Evolutionary conservation across 2,797 vertebrate genomes (phyloP), one percentile per base, ranked within the genome.

Genomic region (Cheracebus regulus): DNA sequence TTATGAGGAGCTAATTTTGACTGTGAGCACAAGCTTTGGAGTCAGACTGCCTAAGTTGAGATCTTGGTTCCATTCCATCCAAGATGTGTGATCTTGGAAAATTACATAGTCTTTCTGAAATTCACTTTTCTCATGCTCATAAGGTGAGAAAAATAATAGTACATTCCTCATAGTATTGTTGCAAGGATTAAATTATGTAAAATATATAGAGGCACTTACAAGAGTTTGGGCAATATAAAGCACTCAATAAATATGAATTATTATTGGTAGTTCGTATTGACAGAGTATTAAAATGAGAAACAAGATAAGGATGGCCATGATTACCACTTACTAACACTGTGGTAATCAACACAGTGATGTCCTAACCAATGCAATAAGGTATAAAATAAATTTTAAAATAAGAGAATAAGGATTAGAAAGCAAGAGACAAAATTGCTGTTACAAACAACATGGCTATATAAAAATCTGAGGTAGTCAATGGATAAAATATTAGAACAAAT

Each of bases 341-440:
- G n/a, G n/a, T n/a, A n/a, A 41, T 84, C 50, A 88, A 81, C 48
- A 92, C 7, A 20, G 11, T 75, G 30, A 86, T 88, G 41, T 70
- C 39, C 28, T 85, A 93, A 91, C 67, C 50, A 93, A 72, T 91
- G n/a, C 14, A 91, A 39, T 72, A 76, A 22, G n/a, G 30, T 33
- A 8, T 36, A 83, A 80, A n/a, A 95, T 92, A 90, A 93, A 92
- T 76, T 1, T 0, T 7, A 64, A 85, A 92, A 94, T 72, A 30
- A 95, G 33, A 88, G 44, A 95, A 70, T 89, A 93, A 64, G 58
- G 44, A 95, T 88, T 88, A 72, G 80, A 95, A 88, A 91, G 55
- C 9, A 55, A 94, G 86, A 80, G 48, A 88, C 24, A 41, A 85
- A 86, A 82, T 22, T 91, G 10, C 4, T 64, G 6, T 67, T 85